A percentile compares a stretch with the other conserved stretches of the same genome.
phyloP scores from a whole-genome alignment of 2,888 invertebrate genomes.

The Heliothis peltigera region DNA sequence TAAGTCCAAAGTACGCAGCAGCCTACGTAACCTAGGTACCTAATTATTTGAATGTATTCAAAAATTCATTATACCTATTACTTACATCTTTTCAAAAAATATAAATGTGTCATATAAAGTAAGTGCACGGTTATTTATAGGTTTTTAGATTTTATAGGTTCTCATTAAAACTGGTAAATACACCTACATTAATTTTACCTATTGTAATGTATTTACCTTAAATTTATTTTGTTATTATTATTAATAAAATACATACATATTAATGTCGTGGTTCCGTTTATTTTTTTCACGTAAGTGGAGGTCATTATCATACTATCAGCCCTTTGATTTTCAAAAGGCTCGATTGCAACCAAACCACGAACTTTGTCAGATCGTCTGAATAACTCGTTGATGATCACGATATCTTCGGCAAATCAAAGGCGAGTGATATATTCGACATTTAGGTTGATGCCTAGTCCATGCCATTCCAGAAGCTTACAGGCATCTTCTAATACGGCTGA shows the following conservation, averaged over 20 bases:
- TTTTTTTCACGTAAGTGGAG: background rate
- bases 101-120: slow-evolving; percentile 56
- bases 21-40: slow-evolving; percentile 13
- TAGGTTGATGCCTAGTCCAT: too few species aligned
- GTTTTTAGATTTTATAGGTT: slow-evolving; percentile 50
- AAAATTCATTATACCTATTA: slow-evolving; percentile 8
- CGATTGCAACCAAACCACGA: too few species aligned
- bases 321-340: too few species aligned
- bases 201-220: slow-evolving; percentile 50
- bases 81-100: slow-evolving; percentile 34
- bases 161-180: slow-evolving; percentile 43
- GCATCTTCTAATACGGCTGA: too few species aligned
- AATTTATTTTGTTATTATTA: slow-evolving; percentile 64
- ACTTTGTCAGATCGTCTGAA: too few species aligned
- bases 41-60: too few species aligned
- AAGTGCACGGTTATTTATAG: slow-evolving; percentile 55
- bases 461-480: too few species aligned
- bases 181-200: slow-evolving; percentile 37
- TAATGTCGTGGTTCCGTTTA: slow-evolving; percentile 30
- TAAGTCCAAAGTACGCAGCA: slow-evolving; percentile 25
- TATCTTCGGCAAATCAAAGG: too few species aligned
- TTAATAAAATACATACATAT: slow-evolving; percentile 60
- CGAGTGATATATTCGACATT: too few species aligned
- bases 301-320: too few species aligned
- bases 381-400: too few species aligned